Evolutionary conservation across 2,888 invertebrate species (phyloP), one percentile per base, ranked within the genome.

Genomic region (Auanema freiburgensis): DNA sequence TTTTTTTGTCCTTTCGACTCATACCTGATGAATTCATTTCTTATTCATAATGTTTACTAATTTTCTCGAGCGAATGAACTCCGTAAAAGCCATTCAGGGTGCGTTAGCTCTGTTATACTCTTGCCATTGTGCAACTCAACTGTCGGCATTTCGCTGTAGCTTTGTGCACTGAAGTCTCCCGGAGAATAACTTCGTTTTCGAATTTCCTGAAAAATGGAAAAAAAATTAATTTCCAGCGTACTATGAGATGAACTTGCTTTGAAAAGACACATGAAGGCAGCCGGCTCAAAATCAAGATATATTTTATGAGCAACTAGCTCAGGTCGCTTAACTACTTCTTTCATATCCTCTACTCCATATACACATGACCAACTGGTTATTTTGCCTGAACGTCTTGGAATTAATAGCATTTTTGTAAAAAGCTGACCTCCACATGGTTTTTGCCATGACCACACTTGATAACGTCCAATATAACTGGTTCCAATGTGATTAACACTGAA

Each of bases 281-380:
- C 75, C 0, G 75, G 71, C 46, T 75, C 57, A 50, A 60, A 73
- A n/a, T 63, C 65, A 2, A 72, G 46, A 57, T 75, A 75, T 12
- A 75, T 53, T 51, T 75, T 75, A 61, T 75, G 75, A 1, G 72
- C 72, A 0, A 75, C 63, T 2, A 73, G 43, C 40, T 73, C 73
- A 10, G 73, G 71, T 23, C 73, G 53, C 21, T 63, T 70, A 55
- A 65, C 52, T 16, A 72, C 63, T 24, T 65, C 67, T 33, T 69
- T 66, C 43, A 72, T 65, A 43, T 72, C 72, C n/a, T 53, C 65
- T 10, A 72, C 68, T 14, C 72, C 72, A 16, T 65, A 72, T n/a
- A 72, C 69, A 49, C 72, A 72, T 8, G 69, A 70, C 24, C 52
- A 69, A 55, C 61, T 64, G 57, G 63, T 72, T 43, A 72, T 63